These are phyloP conservation scores for Lepidochitona cinerea DNA, from an alignment of 2,888 invertebrate species.

Conservation along the genomic window DNA sequence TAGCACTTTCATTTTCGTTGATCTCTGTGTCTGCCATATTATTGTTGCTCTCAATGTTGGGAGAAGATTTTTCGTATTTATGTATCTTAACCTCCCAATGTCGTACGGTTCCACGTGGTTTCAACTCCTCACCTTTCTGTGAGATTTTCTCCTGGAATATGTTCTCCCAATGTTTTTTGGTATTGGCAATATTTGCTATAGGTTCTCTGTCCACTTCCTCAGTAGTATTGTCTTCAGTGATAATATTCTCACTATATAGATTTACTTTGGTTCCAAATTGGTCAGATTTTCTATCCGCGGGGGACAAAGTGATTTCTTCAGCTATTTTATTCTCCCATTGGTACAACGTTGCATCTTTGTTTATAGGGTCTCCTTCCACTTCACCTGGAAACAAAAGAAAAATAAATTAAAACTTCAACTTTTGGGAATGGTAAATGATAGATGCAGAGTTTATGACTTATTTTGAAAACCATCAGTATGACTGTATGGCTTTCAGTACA, in stretches of 20 bases:
- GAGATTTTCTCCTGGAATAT: neutral
- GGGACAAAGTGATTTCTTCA: neutral
- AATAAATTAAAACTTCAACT: too few relatives aligned
- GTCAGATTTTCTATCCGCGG: neutral
- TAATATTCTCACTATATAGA: conserved; percentile 57
- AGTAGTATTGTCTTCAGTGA: conserved; percentile 50
- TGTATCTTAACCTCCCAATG: conserved; percentile 56
- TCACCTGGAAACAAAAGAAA: neutral
- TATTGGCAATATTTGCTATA: conserved; percentile 54
- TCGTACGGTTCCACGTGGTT: conserved; percentile 24
- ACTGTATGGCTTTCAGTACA: too few relatives aligned
- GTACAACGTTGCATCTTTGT: neutral
- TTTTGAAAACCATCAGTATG: neutral
- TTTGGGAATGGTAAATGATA: too few relatives aligned
- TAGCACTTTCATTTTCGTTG: conserved; percentile 57
- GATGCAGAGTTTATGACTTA: too few relatives aligned
- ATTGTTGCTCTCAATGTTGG: conserved; percentile 21
- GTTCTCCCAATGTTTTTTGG: conserved; percentile 56
- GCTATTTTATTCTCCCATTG: conserved; percentile 6
- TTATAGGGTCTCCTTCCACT: neutral
- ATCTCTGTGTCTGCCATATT: conserved; percentile 31
- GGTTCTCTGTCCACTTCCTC: conserved; percentile 57
- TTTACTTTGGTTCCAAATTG: conserved; percentile 29
- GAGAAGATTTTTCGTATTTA: conserved; percentile 19
- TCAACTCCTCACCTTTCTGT: neutral